phyloP scores from a whole-genome alignment of 2,113 vertebrate species.

The Osmerus mordax region DNA sequence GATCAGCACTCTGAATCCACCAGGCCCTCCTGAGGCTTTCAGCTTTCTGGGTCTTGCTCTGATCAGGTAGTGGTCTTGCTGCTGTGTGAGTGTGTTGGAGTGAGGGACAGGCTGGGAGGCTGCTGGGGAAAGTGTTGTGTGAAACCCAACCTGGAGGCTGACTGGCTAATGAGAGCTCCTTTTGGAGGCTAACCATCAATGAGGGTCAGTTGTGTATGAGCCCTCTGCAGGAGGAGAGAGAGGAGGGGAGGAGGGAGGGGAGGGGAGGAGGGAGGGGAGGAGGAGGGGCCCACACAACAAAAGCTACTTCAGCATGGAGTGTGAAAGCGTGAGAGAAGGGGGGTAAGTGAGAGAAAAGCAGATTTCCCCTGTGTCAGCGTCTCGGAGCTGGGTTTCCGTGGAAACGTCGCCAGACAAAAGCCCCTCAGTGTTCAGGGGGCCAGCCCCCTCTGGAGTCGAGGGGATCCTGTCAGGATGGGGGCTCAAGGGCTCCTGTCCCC shows the following conservation, averaged over 20 bases:
- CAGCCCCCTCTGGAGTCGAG: constrained; percentile 64
- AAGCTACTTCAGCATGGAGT: constrained; percentile 37
- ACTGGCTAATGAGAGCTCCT: not conserved
- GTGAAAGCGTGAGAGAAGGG: constrained; percentile 37
- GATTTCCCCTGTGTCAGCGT: constrained; percentile 53
- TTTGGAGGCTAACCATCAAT: constrained; percentile 24
- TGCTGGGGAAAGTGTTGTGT: not conserved
- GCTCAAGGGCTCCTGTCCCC: constrained; percentile 49
- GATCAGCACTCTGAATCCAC: too few relatives aligned
- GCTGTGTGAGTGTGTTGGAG: constrained; percentile 18
- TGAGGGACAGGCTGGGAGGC: constrained; percentile 1
- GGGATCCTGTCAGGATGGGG: constrained; percentile 59
- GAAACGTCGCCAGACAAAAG: constrained; percentile 74
- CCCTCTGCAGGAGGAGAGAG: constrained; percentile 19
- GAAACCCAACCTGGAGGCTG: not conserved
- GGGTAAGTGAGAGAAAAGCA: constrained; percentile 33
- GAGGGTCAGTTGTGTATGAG: constrained; percentile 28
- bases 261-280: not conserved
- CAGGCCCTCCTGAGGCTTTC: not conserved
- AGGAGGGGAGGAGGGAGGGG: constrained; percentile 23
- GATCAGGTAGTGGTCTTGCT: not conserved
- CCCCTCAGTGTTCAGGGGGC: constrained; percentile 61
- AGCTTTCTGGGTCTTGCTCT: not conserved
- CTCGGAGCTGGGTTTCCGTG: constrained; percentile 67
- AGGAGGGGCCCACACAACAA: constrained; percentile 19